A percentile compares a stretch with the other conserved stretches of the same genome.
These are phyloP conservation scores for Neotoxoptera formosana DNA, from an alignment of 1,140 invertebrate species.

Conservation along the genomic window DNA sequence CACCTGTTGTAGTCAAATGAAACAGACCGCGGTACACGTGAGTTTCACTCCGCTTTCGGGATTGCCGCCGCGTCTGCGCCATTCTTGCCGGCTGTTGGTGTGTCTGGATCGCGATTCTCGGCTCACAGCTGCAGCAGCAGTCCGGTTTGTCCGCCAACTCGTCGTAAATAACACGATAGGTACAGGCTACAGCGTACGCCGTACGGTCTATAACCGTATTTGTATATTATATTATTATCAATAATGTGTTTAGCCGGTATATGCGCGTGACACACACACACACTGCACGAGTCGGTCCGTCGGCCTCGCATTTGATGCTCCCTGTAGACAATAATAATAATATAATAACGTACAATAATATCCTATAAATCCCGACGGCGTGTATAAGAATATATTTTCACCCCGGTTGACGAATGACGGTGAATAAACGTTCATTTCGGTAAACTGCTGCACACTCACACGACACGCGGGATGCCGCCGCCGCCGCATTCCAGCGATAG, in stretches of 20 bases:
- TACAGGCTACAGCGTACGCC: background rate
- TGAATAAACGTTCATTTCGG: constrained; percentile 54
- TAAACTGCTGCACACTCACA: background rate
- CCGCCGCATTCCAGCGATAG: constrained; percentile 46
- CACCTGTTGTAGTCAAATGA: background rate
- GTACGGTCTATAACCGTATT: no score
- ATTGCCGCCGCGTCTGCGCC: background rate
- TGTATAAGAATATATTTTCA: constrained; percentile 37
- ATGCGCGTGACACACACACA: background rate
- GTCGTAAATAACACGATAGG: constrained; percentile 10
- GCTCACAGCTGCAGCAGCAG: background rate
- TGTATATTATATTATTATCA: no score
- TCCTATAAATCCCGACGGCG: constrained; percentile 14
- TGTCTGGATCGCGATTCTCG: background rate
- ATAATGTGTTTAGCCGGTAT: background rate
- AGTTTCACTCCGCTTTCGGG: background rate
- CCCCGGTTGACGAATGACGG: constrained; percentile 51
- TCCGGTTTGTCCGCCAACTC: background rate
- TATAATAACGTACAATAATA: background rate
- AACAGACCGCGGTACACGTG: background rate
- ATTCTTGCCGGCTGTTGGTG: background rate
- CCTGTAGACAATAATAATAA: background rate
- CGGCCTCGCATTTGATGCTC: background rate
- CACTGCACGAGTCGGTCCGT: background rate
- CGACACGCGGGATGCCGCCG: constrained; percentile 28